Evolutionary conservation across 2,888 invertebrate species (phyloP), one percentile per base, ranked within the genome.

Genomic region (Lasioglossum lativentre): DNA sequence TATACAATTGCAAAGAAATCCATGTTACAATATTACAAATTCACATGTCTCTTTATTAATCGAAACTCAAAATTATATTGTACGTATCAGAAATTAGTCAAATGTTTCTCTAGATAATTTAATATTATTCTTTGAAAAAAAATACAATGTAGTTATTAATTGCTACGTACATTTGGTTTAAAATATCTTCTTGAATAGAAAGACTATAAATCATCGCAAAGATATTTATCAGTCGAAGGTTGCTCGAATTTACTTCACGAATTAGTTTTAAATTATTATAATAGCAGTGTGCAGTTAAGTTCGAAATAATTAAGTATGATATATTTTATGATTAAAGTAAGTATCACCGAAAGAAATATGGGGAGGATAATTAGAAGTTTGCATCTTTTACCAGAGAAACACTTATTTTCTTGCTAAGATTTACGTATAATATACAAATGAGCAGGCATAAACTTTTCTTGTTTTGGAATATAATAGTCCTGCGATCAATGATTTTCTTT

Each of bases 401-500:
- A 88, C 78, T 88, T 82, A 89, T 82, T 66, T 80, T 82, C 75
- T 80, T 83, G 85, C 90, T 90, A 90, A 88, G 73, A 88, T 85
- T 86, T 83, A 88, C 78, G 82, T 86, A 83, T 87, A 88, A 90
- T 88, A 88, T 90, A 90, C 84, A 90, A 91, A 90, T 84, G 89
- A 91, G 86, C 86, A 78, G 88, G 84, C 90, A 89, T 91, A 90
- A 90, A 90, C 86, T 90, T 93, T 90, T 91, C 68, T 88, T 90
- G 85, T 90, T 84, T 87, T 90, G 89, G 86, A 90, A 91, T 92
- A 91, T 93, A 91, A 92, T 91, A 92, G 90, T 90, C 93, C 93
- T 93, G 93, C 90, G 87, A 91, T 92, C 89, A 90, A 88, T 92
- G 87, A 77, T 91, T 90, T 90, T 88, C 77, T 86, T 80, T 80